phyloP scores from a whole-genome alignment of 2,113 vertebrate genomes.

The Rhea americana region DNA sequence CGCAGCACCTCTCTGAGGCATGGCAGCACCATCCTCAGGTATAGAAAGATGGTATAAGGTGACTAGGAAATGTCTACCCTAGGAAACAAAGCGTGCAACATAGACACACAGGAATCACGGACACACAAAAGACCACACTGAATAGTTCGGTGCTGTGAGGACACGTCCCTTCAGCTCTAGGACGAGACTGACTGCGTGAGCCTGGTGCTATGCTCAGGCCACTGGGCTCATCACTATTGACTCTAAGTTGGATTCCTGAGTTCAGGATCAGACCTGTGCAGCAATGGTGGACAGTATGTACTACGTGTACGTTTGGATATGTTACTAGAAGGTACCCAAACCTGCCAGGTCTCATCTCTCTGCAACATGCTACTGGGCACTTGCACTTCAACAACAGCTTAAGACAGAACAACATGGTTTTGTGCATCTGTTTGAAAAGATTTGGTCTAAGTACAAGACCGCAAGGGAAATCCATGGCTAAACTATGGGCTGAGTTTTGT shows the following conservation, averaged over 20 bases:
- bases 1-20: not conserved
- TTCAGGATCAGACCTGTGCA: not conserved
- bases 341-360: not conserved
- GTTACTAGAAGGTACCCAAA: not conserved
- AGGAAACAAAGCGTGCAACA: fast-evolving
- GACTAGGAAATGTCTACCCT: not conserved
- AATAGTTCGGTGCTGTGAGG: not conserved
- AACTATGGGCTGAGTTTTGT: not conserved
- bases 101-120: fast-evolving
- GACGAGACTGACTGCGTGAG: not conserved
- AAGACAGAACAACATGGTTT: not conserved
- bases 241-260: not conserved
- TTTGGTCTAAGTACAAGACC: not conserved
- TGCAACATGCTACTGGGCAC: not conserved
- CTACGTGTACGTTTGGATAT: not conserved
- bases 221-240: not conserved
- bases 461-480: not conserved
- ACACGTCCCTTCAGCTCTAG: not conserved
- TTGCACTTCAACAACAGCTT: not conserved
- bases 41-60: fast-evolving
- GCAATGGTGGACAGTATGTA: not conserved
- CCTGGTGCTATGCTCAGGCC: fast-evolving
- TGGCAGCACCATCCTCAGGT: not conserved
- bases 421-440: not conserved
- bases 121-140: fast-evolving